Evolutionary conservation across 2,888 invertebrate species (phyloP).

Genomic region (Protophormia terraenovae): DNA sequence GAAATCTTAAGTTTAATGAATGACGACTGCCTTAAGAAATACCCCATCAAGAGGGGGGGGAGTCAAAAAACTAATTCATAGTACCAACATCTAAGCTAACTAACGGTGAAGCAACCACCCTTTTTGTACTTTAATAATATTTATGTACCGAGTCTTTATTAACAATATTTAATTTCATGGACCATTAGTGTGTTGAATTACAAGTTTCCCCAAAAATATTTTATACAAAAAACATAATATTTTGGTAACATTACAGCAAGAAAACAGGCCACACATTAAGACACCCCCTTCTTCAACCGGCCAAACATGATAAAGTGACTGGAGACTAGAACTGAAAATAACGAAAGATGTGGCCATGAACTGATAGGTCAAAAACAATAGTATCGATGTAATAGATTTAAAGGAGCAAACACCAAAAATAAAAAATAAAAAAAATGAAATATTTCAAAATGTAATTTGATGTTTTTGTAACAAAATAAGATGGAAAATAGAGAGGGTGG

Average conservation of each 20-base stretch:
- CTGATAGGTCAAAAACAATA: slow-evolving; percentile 60
- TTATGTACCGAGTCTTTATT: slow-evolving; percentile 55
- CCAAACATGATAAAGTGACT: slow-evolving; percentile 13
- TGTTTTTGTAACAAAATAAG: slow-evolving; percentile 4
- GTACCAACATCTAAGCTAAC: background rate
- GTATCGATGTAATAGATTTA: slow-evolving; percentile 46
- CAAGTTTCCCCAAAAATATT: slow-evolving; percentile 42
- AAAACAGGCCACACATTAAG: slow-evolving; percentile 25
- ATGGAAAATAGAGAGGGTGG: background rate
- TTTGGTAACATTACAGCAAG: background rate
- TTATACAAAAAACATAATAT: background rate
- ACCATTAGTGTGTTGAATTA: slow-evolving; percentile 69
- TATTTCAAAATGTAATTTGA: slow-evolving; percentile 32
- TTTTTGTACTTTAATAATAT: slow-evolving; percentile 47
- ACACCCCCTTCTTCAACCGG: background rate
- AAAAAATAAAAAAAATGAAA: background rate
- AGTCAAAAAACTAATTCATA: background rate
- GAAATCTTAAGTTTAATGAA: slow-evolving; percentile 11
- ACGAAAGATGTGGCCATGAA: slow-evolving; percentile 45
- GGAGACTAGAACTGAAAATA: background rate
- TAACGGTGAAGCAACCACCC: slow-evolving; percentile 14
- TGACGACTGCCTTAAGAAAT: background rate
- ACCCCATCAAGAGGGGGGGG: background rate
- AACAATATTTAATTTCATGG: slow-evolving; percentile 70
- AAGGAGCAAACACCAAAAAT: background rate